Evolutionary conservation across 2,797 vertebrate species (phyloP), one percentile per base, ranked within the genome.

Genomic region (Petrocephalus schoutedeni): DNA sequence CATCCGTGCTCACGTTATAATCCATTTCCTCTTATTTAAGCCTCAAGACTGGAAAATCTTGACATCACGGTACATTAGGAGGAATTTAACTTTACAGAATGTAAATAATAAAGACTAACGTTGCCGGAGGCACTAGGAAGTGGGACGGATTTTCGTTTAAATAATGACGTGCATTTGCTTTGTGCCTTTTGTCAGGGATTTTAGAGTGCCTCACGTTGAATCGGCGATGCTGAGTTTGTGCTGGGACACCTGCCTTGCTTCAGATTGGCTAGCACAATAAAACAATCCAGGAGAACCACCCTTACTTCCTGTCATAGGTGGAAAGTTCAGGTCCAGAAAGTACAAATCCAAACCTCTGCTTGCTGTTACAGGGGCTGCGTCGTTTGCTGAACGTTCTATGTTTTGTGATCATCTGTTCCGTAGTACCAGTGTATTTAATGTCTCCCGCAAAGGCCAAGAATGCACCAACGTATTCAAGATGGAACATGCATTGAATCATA

Each of bases 11-110:
- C 51, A 12, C 6, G 7, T 54, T 84, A 9, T 10, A 19, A 49
- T 83, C 45, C 14, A 14, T 45, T 5, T 83, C 21, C 41, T 83
- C 21, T 32, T 28, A 23, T 56, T 85, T 45, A 36, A n/a, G 32
- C 16, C 85, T 58, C 85, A 59, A 23, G 59, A 86, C 8, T 86
- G 45, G 59, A 86, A 86, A 28, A 64, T 67, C 41, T 67, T 67
- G 85, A 86, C 41, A 23, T 86, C 12, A 8, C 45, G 1, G 41
- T 23, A 14, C 85, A 3, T 64, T 36, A 86, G 32, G 14, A 64
- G n/a, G 21, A 67, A 57, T 45, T 67, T 86, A 41, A 86, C 85
- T 58, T 41, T 58, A 51, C 53, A 51, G 51, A 58, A 85, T 19
- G 51, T 59, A 19, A 86, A 57, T 45, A 49, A n/a, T 36, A 21